phyloP scores from a whole-genome alignment of 2,113 vertebrate genomes.

The Amazona guildingii region DNA sequence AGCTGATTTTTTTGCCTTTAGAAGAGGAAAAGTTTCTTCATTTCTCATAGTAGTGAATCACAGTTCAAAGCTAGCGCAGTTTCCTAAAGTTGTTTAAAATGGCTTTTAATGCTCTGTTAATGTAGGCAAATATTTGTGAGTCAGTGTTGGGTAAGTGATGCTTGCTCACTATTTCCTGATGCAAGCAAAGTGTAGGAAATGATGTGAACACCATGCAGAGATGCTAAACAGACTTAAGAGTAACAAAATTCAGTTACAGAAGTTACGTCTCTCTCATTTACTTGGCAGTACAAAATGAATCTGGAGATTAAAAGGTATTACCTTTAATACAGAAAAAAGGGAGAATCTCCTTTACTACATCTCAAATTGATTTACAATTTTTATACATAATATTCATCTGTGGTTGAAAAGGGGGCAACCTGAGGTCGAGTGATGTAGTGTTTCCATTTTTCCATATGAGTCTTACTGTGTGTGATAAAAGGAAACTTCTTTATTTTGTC shows the following conservation, averaged over 20 bases:
- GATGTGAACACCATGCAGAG: constrained; percentile 11
- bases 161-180: constrained; percentile 68
- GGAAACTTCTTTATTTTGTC: constrained; percentile 78
- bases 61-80: constrained; percentile 35
- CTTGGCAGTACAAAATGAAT: constrained; percentile 66
- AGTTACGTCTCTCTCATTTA: constrained; percentile 58
- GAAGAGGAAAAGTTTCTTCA: constrained; percentile 33
- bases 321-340: constrained; percentile 57
- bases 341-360: constrained; percentile 66
- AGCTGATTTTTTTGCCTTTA: constrained; percentile 9
- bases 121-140: constrained; percentile 72
- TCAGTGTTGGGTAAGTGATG: constrained; percentile 57
- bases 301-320: constrained; percentile 62
- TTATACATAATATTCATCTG: constrained; percentile 80
- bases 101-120: constrained; percentile 68
- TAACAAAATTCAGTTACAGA: constrained; percentile 47
- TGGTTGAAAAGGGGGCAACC: constrained; percentile 81
- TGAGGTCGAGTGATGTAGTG: constrained; percentile 91
- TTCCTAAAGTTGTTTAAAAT: constrained; percentile 69
- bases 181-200: constrained; percentile 8
- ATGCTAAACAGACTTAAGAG: constrained; percentile 17
- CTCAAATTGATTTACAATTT: constrained; percentile 82
- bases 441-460: constrained; percentile 87
- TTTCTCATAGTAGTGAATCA: constrained; percentile 59
- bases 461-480: constrained; percentile 78